Conservation (phyloP, 2,888 invertebrate species). For the Hermaeophaga mercurialis region DNA sequence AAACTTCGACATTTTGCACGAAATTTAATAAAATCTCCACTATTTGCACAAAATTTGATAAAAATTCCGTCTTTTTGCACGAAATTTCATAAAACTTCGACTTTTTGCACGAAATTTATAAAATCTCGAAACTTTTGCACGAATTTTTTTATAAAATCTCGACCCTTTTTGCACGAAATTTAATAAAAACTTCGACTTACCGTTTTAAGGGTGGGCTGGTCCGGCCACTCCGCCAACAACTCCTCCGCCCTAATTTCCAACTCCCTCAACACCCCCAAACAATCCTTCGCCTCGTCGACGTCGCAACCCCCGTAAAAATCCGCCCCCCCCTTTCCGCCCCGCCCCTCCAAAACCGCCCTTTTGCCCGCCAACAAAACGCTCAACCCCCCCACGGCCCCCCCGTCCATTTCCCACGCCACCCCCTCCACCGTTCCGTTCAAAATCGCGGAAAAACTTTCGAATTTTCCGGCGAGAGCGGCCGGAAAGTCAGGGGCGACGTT, state of each 20-base stretch:
- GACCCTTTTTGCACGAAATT: no score
- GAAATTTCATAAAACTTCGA: no score
- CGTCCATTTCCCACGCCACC: conserved; percentile 63
- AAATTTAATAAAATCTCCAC: no score
- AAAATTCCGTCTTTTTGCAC: no score
- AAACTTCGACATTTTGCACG: no score
- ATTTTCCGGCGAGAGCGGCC: conserved; percentile 64
- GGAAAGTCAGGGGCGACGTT: conserved; percentile 54
- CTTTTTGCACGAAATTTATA: no score
- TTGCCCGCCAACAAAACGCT: conserved; percentile 64
- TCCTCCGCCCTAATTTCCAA: conserved; percentile 67
- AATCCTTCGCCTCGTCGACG: conserved; percentile 75
- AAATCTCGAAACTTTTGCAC: no score
- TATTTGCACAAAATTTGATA: no score
- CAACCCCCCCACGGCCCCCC: conserved; percentile 62
- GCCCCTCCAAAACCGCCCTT: conserved; percentile 59
- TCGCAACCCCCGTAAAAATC: conserved; percentile 88
- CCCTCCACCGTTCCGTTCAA: conserved; percentile 61
- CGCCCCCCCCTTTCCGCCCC: conserved; percentile 48
- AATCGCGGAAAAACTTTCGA: conserved; percentile 64
- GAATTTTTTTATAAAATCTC: no score
- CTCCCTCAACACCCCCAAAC: conserved; percentile 70
- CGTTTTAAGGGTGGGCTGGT: conserved; percentile 84
- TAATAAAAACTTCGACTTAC: no score
- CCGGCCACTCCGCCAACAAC: conserved; percentile 82